Evolutionary conservation across 2,888 invertebrate genomes (phyloP).

Genomic region (Leptinotarsa peninsularis): DNA sequence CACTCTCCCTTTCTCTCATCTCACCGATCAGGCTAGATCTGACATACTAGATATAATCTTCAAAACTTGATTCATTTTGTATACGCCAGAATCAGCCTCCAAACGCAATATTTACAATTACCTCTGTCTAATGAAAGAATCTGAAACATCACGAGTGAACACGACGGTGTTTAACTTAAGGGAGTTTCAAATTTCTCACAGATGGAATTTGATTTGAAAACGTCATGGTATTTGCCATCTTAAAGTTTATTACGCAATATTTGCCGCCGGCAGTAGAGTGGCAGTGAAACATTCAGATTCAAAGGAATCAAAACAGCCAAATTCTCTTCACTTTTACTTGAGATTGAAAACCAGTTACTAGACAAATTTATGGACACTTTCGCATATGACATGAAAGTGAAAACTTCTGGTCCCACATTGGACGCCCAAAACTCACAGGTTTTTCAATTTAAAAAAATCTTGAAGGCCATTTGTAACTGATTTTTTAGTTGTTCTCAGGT

Average conservation of each 20-base stretch:
- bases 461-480: not conserved
- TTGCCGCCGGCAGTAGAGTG: slow-evolving; percentile 50
- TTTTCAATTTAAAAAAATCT: not conserved
- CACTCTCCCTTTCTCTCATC: no score
- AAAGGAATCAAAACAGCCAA: slow-evolving; percentile 39
- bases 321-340: slow-evolving; percentile 15
- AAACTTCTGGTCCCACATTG: not conserved
- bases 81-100: slow-evolving; percentile 18
- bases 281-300: slow-evolving; percentile 51
- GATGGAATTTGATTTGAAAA: slow-evolving; percentile 17
- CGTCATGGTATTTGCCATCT: slow-evolving; percentile 22
- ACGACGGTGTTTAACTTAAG: slow-evolving; percentile 16
- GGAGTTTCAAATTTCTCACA: slow-evolving; percentile 11
- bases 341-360: not conserved
- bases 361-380: not conserved
- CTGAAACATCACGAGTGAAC: slow-evolving; percentile 25
- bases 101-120: slow-evolving; percentile 12
- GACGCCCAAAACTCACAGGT: not conserved
- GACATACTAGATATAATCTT: not conserved
- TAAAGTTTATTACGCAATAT: slow-evolving; percentile 11
- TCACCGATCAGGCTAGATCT: no score
- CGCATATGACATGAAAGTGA: not conserved
- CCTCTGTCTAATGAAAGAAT: slow-evolving; percentile 16
- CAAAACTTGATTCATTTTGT: slow-evolving; percentile 5
- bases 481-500: slow-evolving; percentile 18